Conservation (phyloP, 2,113 vertebrate genomes). For the Ondatra zibethicus region DNA sequence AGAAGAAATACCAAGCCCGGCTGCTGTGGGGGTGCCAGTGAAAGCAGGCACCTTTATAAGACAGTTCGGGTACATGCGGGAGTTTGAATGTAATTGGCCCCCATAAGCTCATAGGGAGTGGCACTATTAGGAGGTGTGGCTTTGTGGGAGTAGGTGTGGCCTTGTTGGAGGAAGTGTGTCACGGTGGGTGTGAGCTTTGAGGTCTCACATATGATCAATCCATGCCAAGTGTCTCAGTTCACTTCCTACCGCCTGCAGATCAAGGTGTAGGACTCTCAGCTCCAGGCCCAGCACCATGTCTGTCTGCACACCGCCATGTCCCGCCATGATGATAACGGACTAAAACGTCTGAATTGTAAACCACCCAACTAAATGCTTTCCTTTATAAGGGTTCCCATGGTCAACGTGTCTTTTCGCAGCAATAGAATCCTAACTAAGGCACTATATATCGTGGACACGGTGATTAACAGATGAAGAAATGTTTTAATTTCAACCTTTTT, state of each 20-base stretch:
- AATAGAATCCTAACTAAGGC: background rate
- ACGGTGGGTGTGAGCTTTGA: background rate
- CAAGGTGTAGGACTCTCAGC: background rate
- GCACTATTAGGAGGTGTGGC: background rate
- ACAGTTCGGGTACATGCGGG: background rate
- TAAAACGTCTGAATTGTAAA: background rate
- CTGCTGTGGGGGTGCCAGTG: background rate
- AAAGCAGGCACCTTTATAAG: background rate
- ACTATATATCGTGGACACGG: background rate
- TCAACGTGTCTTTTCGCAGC: background rate
- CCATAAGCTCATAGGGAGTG: background rate
- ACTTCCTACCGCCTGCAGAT: background rate
- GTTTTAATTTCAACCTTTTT: slow-evolving; percentile 36
- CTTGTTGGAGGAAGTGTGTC: background rate
- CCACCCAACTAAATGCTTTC: background rate
- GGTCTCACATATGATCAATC: background rate
- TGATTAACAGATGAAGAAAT: background rate
- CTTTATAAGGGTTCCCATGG: background rate
- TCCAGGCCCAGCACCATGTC: fast-evolving
- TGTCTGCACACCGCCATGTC: background rate
- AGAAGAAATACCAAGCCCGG: background rate
- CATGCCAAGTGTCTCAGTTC: background rate
- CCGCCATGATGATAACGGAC: background rate
- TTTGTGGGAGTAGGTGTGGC: background rate
- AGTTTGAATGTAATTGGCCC: background rate